phyloP scores from a whole-genome alignment of 1,140 invertebrate genomes.

The Branchinecta lindahli region DNA sequence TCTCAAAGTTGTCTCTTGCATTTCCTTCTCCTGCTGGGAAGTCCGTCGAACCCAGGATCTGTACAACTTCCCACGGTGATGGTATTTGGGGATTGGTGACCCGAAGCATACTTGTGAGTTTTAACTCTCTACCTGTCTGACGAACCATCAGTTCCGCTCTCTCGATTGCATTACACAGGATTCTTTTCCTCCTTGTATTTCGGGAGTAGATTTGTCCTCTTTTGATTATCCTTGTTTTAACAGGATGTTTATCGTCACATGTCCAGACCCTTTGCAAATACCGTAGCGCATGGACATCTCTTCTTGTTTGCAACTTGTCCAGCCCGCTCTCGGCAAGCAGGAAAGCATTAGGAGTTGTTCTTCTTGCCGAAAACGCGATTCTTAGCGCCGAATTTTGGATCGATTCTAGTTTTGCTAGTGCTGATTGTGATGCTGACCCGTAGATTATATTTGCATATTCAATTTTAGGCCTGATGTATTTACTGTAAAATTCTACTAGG shows the following conservation, averaged over 20 bases:
- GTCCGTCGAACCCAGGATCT: neutral
- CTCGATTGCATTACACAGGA: neutral
- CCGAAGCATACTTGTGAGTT: neutral
- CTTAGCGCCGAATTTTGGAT: neutral
- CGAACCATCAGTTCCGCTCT: neutral
- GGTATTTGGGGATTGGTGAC: neutral
- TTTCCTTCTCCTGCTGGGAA: neutral
- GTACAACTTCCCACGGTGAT: neutral
- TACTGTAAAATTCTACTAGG: slow-evolving; percentile 1
- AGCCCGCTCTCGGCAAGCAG: neutral
- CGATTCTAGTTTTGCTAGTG: neutral
- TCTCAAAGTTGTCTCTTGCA: neutral
- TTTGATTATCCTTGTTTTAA: neutral
- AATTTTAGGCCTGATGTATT: neutral
- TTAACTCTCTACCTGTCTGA: neutral
- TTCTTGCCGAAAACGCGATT: neutral
- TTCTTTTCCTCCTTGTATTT: neutral
- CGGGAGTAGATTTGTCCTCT: neutral
- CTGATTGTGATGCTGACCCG: neutral
- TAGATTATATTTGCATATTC: neutral
- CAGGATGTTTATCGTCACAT: neutral
- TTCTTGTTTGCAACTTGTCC: neutral
- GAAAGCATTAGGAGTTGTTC: too few species aligned
- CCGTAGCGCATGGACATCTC: neutral
- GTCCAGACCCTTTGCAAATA: slow-evolving; percentile 1